Evolutionary conservation across 2,797 vertebrate genomes (phyloP), one percentile per base, ranked within the genome.

Genomic region (Pristis pectinata): DNA sequence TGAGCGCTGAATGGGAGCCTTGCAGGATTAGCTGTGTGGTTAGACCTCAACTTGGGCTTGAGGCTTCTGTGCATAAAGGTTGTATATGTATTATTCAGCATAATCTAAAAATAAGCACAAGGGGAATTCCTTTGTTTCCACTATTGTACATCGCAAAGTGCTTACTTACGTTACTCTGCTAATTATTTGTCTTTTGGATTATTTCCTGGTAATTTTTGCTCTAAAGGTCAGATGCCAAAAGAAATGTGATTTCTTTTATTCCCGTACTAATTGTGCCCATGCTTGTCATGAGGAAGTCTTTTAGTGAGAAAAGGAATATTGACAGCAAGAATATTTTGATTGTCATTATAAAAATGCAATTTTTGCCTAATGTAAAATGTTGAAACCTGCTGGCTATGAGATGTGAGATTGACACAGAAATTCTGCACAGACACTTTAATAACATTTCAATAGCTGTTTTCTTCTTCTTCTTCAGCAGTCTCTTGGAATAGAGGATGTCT

Each of bases 121-220:
- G 3, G 11, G 70, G 93, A 72, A 44, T 72, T 93, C 27, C 44
- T 93, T 72, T 70, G 91, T 74, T 72, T 17, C 67, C 91, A 34
- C 4, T 17, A 13, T 34, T 93, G 22, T 15, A 74, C 27, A 19
- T 34, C 13, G 24, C 30, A n/a, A 74, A 53, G 44, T 76, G 64
- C 24, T 6, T 94, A 17, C 1, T 49, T 94, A 56, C 44, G 34
- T 74, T 30, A 49, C 67, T 34, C 27, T 8, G 34, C 49, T 22
- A 72, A 37, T 96, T 95, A 96, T 95, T 95, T 96, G 95, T 96
- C 37, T 95, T 95, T 95, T 95, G 95, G 95, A 94, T 95, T 91
- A 80, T 41, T 53, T 96, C 95, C 96, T 96, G 95, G 95, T 96
- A 96, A 96, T 96, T 44, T 87, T 7, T 77, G 30, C 53, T 82